These are phyloP conservation scores for Agelastica alni DNA, from an alignment of 2,888 invertebrate genomes.

Conservation along the genomic window DNA sequence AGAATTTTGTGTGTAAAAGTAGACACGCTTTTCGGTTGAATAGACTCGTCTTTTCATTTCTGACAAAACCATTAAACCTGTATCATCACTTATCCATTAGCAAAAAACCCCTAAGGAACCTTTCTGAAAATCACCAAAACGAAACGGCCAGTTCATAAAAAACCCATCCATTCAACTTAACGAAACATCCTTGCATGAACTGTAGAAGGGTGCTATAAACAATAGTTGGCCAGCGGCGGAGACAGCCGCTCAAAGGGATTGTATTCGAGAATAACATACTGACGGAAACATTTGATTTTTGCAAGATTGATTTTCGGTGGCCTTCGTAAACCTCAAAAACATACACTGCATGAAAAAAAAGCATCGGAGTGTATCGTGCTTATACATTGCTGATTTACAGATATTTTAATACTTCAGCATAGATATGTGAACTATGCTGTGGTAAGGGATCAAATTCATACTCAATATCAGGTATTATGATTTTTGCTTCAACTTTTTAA, in stretches of 20 bases:
- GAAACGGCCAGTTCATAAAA: conserved; percentile 19
- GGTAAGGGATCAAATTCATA: too few species aligned
- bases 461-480: too few species aligned
- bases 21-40: background rate
- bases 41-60: conserved; percentile 6
- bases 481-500: too few species aligned
- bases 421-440: too few species aligned
- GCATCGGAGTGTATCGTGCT: too few species aligned
- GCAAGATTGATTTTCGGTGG: too few species aligned
- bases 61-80: conserved; percentile 17
- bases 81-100: conserved; percentile 18
- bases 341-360: too few species aligned
- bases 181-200: conserved; percentile 17
- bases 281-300: too few species aligned
- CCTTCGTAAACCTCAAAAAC: too few species aligned
- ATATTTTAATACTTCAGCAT: conserved; percentile 1
- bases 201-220: conserved; percentile 7
- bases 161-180: conserved; percentile 18
- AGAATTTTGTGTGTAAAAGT: background rate
- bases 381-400: too few species aligned
- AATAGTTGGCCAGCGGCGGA: conserved; percentile 5
- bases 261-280: background rate
- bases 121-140: conserved; percentile 16
- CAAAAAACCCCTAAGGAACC: conserved; percentile 11
- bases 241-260: background rate